Base-by-base conservation (phyloP, 2,888 invertebrate species). In the Temnothorax rugatulus region DNA sequence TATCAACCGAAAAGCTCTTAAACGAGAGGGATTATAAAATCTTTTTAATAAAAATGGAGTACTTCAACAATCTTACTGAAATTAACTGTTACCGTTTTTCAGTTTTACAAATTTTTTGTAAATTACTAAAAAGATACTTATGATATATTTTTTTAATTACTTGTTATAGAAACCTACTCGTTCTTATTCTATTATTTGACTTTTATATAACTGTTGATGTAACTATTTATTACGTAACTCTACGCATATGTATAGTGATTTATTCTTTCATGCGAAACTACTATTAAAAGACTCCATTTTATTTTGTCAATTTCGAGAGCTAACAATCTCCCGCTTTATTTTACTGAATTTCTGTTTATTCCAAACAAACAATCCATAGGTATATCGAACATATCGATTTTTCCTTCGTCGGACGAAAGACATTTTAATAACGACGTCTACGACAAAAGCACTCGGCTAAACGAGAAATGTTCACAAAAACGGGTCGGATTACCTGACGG, bases 391-490 rank as follows among this genome's bases (percentile, higher is more conserved):
- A 59, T 71, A 87, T 83, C 41, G 81, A 82, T 81, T 38, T 75
- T 34, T 1, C 41, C 15, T n/a, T 59, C 77, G 57, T 21, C 34
- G 25, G 13, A 47, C 13, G 64, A 44, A 50, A 66, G 25, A 84
- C 69, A 81, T 81, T 87, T 85, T 69, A 89, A 85, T 74, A 84
- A 89, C 84, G 73, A 81, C 54, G 59, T 25, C 59, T 61, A 74
- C 81, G 84, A 88, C 83, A 82, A 84, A 83, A 84, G 82, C 79
- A 81, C 84, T 85, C 84, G 75, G 50, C 38, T 61, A 52, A 84
- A 82, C 71, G 84, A 75, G 84, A 87, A 87, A 85, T 84, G 74
- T 52, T 61, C 38, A 11, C 50, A 83, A 85, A 85, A 85, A 71
- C 50, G 47, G n/a, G 18, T 85, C 85, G 74, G 29, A 85, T 88